phyloP scores from a whole-genome alignment of 1,140 invertebrate genomes.

The Drosophila lini region DNA sequence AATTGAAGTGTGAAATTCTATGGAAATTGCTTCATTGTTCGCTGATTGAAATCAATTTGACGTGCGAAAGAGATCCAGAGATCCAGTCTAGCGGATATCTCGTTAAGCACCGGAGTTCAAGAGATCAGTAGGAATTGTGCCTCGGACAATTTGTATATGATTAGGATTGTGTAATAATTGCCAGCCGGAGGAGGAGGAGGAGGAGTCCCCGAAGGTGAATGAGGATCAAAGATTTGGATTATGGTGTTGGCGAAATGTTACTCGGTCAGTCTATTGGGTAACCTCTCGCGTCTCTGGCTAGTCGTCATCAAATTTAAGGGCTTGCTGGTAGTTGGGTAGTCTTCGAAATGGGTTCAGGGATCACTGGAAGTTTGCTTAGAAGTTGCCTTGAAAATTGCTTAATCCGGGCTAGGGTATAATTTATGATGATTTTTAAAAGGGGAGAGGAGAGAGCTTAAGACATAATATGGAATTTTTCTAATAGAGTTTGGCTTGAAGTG shows the following conservation, averaged over 20 bases:
- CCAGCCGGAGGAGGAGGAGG: conserved; percentile 1
- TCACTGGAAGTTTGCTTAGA: conserved; percentile 15
- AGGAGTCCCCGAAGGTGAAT: conserved; percentile 27
- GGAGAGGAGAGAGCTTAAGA: not conserved
- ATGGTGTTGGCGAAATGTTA: conserved; percentile 18
- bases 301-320: conserved; percentile 3
- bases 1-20: conserved; percentile 75
- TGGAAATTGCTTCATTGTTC: conserved; percentile 73
- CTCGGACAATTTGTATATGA: conserved; percentile 30
- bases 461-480: not conserved
- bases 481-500: not conserved
- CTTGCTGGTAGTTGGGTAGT: not conserved
- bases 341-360: conserved; percentile 14
- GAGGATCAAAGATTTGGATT: conserved; percentile 29
- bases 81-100: conserved; percentile 17
- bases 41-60: conserved; percentile 76
- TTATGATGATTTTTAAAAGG: not conserved
- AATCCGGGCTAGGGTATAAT: not conserved
- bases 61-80: conserved; percentile 43
- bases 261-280: conserved; percentile 20
- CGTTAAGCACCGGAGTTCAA: conserved; percentile 51
- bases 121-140: conserved; percentile 49
- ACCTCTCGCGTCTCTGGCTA: conserved; percentile 22
- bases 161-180: conserved; percentile 46
- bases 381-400: conserved; percentile 19